A percentile compares a stretch with the other conserved stretches of the same genome.
These are phyloP conservation scores for Drepana falcataria DNA, from an alignment of 2,888 invertebrate species.

Conservation along the genomic window DNA sequence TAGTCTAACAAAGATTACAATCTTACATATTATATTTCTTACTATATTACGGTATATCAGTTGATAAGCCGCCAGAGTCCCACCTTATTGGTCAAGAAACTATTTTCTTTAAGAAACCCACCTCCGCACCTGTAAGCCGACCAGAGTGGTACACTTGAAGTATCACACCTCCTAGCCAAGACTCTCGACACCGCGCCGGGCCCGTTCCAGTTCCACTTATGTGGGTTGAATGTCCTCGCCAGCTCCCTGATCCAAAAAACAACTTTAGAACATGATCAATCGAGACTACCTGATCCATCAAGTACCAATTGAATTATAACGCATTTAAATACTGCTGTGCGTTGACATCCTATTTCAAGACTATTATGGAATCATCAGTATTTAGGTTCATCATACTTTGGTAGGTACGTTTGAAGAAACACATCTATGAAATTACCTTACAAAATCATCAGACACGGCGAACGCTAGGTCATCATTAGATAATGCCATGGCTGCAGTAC, in stretches of 20 bases:
- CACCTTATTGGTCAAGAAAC: too few species aligned
- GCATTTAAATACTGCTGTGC: too few species aligned
- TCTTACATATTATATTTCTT: too few species aligned
- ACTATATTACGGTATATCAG: too few species aligned
- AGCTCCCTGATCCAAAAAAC: constrained; percentile 15
- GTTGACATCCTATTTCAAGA: too few species aligned
- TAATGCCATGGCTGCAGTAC: constrained; percentile 82
- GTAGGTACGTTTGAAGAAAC: too few species aligned
- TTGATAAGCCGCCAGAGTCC: too few species aligned
- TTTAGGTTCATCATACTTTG: too few species aligned
- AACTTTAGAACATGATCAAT: too few species aligned
- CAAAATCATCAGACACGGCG: constrained; percentile 2
- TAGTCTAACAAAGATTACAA: too few species aligned
- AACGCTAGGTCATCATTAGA: constrained; percentile 17
- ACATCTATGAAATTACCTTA: constrained; percentile 5
- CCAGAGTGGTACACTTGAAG: background rate
- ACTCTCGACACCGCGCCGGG: constrained; percentile 82
- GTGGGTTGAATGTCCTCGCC: constrained; percentile 62
- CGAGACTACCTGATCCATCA: too few species aligned
- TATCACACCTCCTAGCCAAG: constrained; percentile 67
- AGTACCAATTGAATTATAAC: background rate
- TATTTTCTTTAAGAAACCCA: background rate
- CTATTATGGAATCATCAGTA: too few species aligned
- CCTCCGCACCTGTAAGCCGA: background rate
- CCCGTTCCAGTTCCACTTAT: constrained; percentile 79